Evolutionary conservation across 2,113 vertebrate genomes (phyloP), one percentile per base, ranked within the genome.

Genomic region (Canis aureus): DNA sequence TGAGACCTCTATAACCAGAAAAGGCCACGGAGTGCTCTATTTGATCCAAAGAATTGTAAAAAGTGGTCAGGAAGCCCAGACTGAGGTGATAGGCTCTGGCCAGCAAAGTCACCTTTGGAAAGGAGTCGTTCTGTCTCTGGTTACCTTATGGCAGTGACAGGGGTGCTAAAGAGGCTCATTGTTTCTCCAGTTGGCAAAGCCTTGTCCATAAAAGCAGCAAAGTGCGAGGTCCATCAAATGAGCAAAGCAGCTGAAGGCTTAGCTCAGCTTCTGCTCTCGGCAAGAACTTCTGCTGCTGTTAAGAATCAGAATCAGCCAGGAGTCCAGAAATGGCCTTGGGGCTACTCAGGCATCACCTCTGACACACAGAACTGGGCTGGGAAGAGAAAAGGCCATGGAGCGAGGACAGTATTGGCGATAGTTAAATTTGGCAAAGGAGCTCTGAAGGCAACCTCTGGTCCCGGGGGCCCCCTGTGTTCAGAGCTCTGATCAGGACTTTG

Each of bases 41-140:
- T 96, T 62, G 94, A 95, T 97, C 92, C 97, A 94, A 92, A 96
- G 90, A 97, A 97, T 89, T 97, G 97, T 95, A 97, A 97, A 97
- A 97, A 92, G 90, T 94, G 88, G 90, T 84, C 96, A 97, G 96
- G 93, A 97, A 97, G 97, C 97, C 97, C 95, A 97, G 96, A 94
- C 93, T 35, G 94, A 98, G 96, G 98, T 95, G 98, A 97, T 57
- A 98, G 97, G 74, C 27, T 59, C 97, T 98, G 98, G 97, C 96
- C 81, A 96, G 97, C 69, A 90, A 78, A 97, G 69, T 49, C 71
- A 97, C 90, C 96, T 98, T 97, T 97, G 97, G 95, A 97, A 97
- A 92, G 66, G 53, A 97, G 76, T 79, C 23, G 1, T 73, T 80
- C 83, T 93, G 97, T 98, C 97, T 98, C 97, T 96, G 94, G 93